Conservation (phyloP, 2,113 vertebrate species). For the Neodontobutis hainanensis region DNA sequence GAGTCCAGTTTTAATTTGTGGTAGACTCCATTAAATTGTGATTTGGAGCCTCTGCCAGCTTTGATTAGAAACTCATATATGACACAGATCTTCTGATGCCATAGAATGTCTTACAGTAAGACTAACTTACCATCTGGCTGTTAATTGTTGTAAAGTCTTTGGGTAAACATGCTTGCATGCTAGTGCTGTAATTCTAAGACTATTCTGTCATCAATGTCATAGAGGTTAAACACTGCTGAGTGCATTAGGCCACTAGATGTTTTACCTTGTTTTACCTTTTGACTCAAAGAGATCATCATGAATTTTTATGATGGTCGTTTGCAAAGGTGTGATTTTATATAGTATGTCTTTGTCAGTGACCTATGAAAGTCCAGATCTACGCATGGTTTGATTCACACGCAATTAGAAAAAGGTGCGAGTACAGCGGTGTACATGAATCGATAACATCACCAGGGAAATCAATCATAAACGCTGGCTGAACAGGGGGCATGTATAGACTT, state of each 20-base stretch:
- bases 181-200: conserved; percentile 6
- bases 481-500: conserved; percentile 49
- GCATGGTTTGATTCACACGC: conserved; percentile 49
- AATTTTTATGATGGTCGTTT: conserved; percentile 29
- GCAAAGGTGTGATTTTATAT: conserved; percentile 32
- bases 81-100: too few species aligned
- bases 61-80: too few species aligned
- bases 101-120: too few species aligned
- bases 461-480: conserved; percentile 55
- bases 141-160: conserved; percentile 19
- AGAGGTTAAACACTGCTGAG: conserved; percentile 10
- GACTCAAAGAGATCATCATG: conserved; percentile 22
- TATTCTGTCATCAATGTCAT: conserved; percentile 8
- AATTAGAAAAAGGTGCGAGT: conserved; percentile 40
- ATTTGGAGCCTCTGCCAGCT: too few species aligned
- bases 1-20: too few species aligned
- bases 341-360: conserved; percentile 36
- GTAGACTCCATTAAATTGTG: too few species aligned
- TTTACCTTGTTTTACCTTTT: conserved; percentile 23
- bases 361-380: conserved; percentile 50
- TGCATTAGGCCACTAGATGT: neutral
- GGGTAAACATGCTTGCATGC: conserved; percentile 22
- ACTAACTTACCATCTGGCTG: neutral
- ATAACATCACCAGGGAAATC: conserved; percentile 51
- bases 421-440: conserved; percentile 47